phyloP scores from a whole-genome alignment of 2,888 invertebrate genomes.

The Allygus modestus region DNA sequence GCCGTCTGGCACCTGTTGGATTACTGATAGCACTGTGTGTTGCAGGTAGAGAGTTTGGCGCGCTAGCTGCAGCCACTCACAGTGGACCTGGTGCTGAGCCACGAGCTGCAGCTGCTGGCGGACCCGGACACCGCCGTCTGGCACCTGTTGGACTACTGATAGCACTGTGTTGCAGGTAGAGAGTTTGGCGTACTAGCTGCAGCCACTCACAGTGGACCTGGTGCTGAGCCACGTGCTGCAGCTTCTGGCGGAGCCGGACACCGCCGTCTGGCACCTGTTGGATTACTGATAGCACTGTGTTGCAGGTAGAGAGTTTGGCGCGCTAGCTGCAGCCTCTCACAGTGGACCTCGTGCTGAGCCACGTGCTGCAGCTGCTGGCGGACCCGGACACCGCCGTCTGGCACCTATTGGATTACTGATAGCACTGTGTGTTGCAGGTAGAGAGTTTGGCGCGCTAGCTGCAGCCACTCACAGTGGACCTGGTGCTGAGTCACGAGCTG shows the following conservation, averaged over 20 bases:
- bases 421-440: too few species aligned
- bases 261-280: slow-evolving; percentile 93
- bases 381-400: slow-evolving; percentile 89
- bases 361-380: slow-evolving; percentile 87
- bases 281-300: too few species aligned
- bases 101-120: slow-evolving; percentile 87
- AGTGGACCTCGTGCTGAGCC: slow-evolving; percentile 86
- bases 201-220: slow-evolving; percentile 77
- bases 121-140: slow-evolving; percentile 92
- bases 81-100: slow-evolving; percentile 86
- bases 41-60: slow-evolving; percentile 67
- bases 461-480: slow-evolving; percentile 74
- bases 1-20: slow-evolving; percentile 94
- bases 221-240: slow-evolving; percentile 90
- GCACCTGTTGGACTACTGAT: slow-evolving; percentile 94
- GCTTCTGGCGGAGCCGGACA: slow-evolving; percentile 87
- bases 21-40: too few species aligned
- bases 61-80: slow-evolving; percentile 63
- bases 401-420: too few species aligned
- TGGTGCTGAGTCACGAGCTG: slow-evolving; percentile 89
- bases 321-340: slow-evolving; percentile 63
- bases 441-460: slow-evolving; percentile 66
- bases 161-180: too few species aligned
- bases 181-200: slow-evolving; percentile 65
- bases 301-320: slow-evolving; percentile 67